A percentile compares a stretch with the other conserved stretches of the same genome.
phyloP scores from a whole-genome alignment of 2,888 invertebrate species.

The Lampropteryx suffumata region DNA sequence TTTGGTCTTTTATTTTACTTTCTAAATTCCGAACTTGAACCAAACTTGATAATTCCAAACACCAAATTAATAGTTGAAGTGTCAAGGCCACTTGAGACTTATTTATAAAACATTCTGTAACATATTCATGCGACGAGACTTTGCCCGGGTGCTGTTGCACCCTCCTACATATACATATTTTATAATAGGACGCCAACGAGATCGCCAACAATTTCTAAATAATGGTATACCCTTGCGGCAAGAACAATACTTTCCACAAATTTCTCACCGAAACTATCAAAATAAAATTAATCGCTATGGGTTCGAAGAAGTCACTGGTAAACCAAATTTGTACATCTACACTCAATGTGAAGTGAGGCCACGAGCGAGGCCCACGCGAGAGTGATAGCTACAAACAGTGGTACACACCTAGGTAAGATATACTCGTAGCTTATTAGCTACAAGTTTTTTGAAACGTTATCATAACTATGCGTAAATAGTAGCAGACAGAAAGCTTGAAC shows the following conservation, averaged over 20 bases:
- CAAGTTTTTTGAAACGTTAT: conserved; percentile 71
- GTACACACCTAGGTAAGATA: too few relatives aligned
- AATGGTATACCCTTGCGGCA: conserved; percentile 80
- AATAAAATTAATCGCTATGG: conserved; percentile 56
- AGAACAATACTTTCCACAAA: conserved; percentile 66
- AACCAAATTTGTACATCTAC: conserved; percentile 78
- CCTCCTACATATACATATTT: conserved; percentile 40
- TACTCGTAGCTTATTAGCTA: conserved; percentile 57
- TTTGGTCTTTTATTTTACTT: conserved; percentile 79
- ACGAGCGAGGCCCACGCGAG: conserved; percentile 17
- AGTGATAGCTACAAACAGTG: conserved; percentile 48
- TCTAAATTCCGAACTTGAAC: conserved; percentile 79
- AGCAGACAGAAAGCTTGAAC: conserved; percentile 63
- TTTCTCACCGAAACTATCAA: conserved; percentile 75
- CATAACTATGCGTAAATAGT: conserved; percentile 67
- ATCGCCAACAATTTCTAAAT: conserved; percentile 72
- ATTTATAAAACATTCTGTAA: conserved; percentile 66
- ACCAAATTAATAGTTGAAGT: conserved; percentile 78
- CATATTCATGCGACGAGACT: conserved; percentile 67
- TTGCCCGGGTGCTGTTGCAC: conserved; percentile 46
- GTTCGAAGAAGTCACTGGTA: conserved; percentile 59
- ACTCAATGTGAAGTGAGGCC: conserved; percentile 21
- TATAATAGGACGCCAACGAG: conserved; percentile 65
- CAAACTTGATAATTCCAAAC: conserved; percentile 74
- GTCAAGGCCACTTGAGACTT: conserved; percentile 83